Base-by-base conservation (phyloP, 2,888 invertebrate genomes). In the Rugalucina vietnamica region DNA sequence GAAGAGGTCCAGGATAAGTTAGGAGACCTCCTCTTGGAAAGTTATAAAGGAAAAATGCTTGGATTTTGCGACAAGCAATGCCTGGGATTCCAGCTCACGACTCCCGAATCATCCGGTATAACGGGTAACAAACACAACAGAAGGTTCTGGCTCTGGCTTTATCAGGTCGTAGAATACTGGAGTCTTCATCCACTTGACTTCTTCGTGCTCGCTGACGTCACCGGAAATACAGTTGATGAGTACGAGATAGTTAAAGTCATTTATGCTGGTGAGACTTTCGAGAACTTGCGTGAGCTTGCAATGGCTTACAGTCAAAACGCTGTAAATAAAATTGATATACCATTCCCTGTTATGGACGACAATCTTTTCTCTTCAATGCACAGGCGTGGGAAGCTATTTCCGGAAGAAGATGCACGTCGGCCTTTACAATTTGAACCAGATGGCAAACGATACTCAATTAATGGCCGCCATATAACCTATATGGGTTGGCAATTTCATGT, bases 401-500 rank as follows among this genome's bases (percentile, higher is more conserved):
- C 89, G 0, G 81, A 84, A 12, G 76, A 86, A 27, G 76, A 81
- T 8, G 76, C 90, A 71, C 82, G 88, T 24, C 90, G 91, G 10
- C 91, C 93, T 18, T 34, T 75, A 18, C 84, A 90, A 54, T 88
- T 89, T 34, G 92, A 92, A 75, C 93, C 93, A 1, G 91, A 91
- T 37, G 94, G 93, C 0, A 90, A 91, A 80, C 86, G 94, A 18
- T 94, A 92, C 85, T 89, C 87, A 0, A 88, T 94, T 0, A 75
- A 89, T 24, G 92, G 91, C 12, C 89, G 90, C 0, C 91, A 91
- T 69, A 88, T 93, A 1, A 81, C 85, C 10, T 94, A 92, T 81
- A 86, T 92, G 86, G 91, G 90, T 18, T 94, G 94, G 94, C 79
- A 85, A 5, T 93, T 94, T 84, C 86, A 93, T 81, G 91, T 92